These are phyloP conservation scores for Erebia epiphron DNA, from an alignment of 2,888 invertebrate species.

Conservation along the genomic window DNA sequence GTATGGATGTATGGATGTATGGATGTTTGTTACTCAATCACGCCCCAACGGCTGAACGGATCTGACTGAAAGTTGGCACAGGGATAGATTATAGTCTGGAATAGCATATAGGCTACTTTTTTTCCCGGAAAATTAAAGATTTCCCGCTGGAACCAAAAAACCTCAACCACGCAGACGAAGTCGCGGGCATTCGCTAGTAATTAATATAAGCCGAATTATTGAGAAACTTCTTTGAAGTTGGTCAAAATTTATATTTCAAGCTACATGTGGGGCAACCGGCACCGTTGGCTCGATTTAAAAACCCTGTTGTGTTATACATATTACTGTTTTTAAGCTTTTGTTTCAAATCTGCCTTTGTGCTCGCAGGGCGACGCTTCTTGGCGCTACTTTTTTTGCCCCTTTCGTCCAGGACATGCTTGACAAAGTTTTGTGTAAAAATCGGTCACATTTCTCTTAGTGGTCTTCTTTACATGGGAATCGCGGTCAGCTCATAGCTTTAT, in stretches of 20 bases:
- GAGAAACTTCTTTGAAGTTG: no score
- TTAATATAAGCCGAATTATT: no score
- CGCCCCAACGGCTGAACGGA: no score
- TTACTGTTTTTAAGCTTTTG: slow-evolving; percentile 16
- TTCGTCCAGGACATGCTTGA: not conserved
- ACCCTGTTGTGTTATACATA: slow-evolving; percentile 1
- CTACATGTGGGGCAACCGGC: slow-evolving; percentile 3
- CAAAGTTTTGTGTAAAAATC: slow-evolving; percentile 11
- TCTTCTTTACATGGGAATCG: not conserved
- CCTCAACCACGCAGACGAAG: no score
- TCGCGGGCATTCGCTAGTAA: no score
- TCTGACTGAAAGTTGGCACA: no score
- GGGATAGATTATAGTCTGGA: no score
- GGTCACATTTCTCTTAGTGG: slow-evolving; percentile 1
- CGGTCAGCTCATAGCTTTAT: not conserved
- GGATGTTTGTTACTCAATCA: no score
- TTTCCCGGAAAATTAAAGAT: no score
- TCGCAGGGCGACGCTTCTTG: slow-evolving; percentile 9
- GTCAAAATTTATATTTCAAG: not conserved
- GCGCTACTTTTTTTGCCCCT: slow-evolving; percentile 6
- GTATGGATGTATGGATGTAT: no score
- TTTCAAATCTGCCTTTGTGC: slow-evolving; percentile 19
- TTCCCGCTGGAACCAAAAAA: no score
- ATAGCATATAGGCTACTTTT: no score
- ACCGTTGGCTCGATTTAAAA: slow-evolving; percentile 6